Conservation (phyloP, 2,797 vertebrate species). For the Cygnus olor region DNA sequence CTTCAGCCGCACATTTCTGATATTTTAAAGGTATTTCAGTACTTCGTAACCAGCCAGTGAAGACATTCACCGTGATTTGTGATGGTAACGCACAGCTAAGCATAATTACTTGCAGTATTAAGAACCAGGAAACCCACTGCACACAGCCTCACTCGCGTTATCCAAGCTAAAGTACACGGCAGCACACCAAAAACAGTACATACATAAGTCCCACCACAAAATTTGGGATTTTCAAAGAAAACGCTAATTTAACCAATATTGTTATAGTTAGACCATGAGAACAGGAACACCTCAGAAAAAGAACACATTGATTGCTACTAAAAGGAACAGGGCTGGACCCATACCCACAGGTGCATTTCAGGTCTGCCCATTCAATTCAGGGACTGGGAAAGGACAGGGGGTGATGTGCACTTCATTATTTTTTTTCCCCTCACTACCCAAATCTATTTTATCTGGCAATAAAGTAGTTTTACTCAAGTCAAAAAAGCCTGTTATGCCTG, state of each 20-base stretch:
- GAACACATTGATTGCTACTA: fast-evolving
- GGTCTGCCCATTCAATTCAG: background rate
- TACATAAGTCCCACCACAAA: background rate
- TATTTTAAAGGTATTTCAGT: background rate
- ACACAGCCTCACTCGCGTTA: fast-evolving
- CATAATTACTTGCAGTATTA: fast-evolving
- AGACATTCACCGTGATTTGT: fast-evolving
- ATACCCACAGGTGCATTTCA: background rate
- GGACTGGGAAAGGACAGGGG: background rate
- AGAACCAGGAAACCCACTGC: fast-evolving
- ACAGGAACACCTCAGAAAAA: background rate
- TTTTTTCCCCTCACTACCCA: background rate
- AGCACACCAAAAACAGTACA: background rate
- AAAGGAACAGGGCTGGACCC: background rate
- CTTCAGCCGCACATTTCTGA: fast-evolving
- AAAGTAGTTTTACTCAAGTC: background rate
- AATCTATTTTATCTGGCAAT: background rate
- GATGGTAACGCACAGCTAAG: fast-evolving
- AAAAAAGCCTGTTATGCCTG: too few relatives aligned
- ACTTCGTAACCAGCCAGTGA: background rate
- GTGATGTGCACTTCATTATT: background rate
- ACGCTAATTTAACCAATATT: fast-evolving
- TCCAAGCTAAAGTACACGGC: fast-evolving
- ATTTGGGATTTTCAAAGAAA: background rate
- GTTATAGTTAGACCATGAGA: background rate